Conservation (phyloP, 2,797 vertebrate genomes). For the Pipistrellus nathusii region DNA sequence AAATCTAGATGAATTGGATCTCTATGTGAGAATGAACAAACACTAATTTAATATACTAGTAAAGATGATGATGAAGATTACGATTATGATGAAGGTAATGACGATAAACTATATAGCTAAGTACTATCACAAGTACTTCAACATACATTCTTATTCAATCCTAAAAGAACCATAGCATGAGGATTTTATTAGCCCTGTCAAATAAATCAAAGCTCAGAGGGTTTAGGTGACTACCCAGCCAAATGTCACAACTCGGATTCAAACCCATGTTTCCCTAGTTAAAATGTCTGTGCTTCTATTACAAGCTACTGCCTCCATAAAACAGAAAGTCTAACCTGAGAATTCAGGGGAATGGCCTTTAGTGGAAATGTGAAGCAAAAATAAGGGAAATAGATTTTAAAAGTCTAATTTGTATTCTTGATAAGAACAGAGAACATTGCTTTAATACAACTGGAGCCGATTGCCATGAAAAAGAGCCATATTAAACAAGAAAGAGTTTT, state of each 20-base stretch:
- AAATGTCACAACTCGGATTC: neutral
- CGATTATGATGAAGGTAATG: neutral
- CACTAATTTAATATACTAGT: neutral
- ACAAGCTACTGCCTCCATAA: neutral
- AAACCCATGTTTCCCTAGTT: neutral
- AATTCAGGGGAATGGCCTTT: neutral
- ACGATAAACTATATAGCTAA: neutral
- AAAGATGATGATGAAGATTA: neutral
- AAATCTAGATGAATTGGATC: neutral
- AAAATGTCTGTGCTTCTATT: neutral
- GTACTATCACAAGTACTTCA: neutral
- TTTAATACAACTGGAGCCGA: slow-evolving; percentile 26
- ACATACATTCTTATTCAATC: neutral
- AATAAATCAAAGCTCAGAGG: neutral
- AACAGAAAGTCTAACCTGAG: neutral
- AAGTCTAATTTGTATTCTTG: slow-evolving; percentile 52
- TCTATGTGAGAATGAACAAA: neutral
- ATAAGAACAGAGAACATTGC: slow-evolving; percentile 43
- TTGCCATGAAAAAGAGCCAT: slow-evolving; percentile 32
- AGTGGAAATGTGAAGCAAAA: slow-evolving; percentile 6
- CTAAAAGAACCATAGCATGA: neutral
- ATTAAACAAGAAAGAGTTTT: slow-evolving; percentile 38
- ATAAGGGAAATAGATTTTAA: slow-evolving; percentile 36
- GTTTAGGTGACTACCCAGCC: neutral
- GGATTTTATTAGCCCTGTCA: neutral